phyloP scores from a whole-genome alignment of 2,888 invertebrate species.

The Cataglyphis albicans region DNA sequence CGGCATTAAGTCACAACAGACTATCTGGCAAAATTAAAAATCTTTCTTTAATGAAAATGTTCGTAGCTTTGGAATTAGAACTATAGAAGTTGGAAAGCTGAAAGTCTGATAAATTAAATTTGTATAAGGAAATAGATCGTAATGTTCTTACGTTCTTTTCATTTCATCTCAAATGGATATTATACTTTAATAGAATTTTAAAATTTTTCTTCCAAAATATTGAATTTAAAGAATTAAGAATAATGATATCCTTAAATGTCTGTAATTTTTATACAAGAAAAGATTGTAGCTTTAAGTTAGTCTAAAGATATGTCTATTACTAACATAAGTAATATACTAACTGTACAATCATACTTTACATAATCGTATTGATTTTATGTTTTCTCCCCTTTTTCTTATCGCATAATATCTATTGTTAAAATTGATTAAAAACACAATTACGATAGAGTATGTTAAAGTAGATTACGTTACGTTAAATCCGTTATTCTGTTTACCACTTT shows the following conservation, averaged over 20 bases:
- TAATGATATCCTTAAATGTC: not conserved
- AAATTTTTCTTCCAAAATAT: not conserved
- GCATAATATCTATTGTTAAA: not conserved
- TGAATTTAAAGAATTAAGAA: not conserved
- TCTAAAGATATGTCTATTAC: not conserved
- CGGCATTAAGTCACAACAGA: slow-evolving; percentile 8
- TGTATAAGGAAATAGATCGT: not conserved
- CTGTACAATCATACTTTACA: not conserved
- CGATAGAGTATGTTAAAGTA: slow-evolving; percentile 6
- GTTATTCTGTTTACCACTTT: slow-evolving; percentile 1
- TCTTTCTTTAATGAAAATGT: not conserved
- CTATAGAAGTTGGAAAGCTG: not conserved
- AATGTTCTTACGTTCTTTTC: not conserved
- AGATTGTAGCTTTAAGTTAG: not conserved
- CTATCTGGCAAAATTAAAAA: slow-evolving; percentile 8
- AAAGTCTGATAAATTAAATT: not conserved
- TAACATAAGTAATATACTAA: not conserved
- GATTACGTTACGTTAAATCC: slow-evolving; percentile 13
- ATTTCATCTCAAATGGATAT: not conserved
- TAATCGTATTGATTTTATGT: not conserved
- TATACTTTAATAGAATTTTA: slow-evolving; percentile 20
- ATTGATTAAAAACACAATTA: slow-evolving; percentile 21
- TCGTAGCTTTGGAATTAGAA: not conserved
- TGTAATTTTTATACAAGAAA: not conserved
- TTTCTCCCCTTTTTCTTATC: not conserved